phyloP scores from a whole-genome alignment of 2,797 vertebrate species.

The Myotis myotis region DNA sequence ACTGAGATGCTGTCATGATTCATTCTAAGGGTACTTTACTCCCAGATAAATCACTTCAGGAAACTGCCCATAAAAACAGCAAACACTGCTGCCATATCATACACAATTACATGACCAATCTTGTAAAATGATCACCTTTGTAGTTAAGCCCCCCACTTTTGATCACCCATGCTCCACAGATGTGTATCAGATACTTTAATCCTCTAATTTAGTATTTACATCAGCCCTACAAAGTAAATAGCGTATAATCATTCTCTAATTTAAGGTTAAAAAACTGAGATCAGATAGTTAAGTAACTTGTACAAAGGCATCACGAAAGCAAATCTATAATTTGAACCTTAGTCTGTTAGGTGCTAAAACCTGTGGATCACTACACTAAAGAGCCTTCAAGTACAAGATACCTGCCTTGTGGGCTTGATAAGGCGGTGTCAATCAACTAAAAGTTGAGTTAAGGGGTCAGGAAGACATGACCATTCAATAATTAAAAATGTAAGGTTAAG shows the following conservation, averaged over 20 bases:
- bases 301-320: neutral
- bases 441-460: conserved; percentile 17
- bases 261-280: conserved; percentile 32
- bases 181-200: neutral
- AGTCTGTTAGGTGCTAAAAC: conserved; percentile 18
- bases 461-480: neutral
- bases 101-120: neutral
- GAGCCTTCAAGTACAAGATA: neutral
- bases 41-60: neutral
- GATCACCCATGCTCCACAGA: neutral
- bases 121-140: conserved; percentile 10
- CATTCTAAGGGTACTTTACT: conserved; percentile 17
- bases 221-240: neutral
- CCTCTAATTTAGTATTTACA: neutral
- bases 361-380: neutral
- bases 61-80: neutral
- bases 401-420: neutral
- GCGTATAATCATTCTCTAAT: neutral
- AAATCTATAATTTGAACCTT: neutral
- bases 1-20: neutral
- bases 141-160: neutral
- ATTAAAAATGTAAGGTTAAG: neutral
- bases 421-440: neutral
- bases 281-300: neutral
- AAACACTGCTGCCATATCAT: neutral